Evolutionary conservation across 2,888 invertebrate genomes (phyloP).

Genomic region (Euplagia quadripunctaria): DNA sequence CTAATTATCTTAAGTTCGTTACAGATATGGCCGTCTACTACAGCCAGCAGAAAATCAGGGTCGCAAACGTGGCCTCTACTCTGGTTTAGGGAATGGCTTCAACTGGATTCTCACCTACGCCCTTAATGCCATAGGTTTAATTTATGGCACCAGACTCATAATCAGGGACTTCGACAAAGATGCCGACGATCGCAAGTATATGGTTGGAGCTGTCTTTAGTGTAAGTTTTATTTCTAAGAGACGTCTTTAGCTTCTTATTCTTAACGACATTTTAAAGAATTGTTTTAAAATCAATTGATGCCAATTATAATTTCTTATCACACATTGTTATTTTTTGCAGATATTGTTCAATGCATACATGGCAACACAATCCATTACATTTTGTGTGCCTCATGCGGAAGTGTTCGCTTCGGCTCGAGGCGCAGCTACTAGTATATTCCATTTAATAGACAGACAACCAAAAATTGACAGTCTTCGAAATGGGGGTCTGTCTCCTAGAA

Average conservation of each 20-base stretch:
- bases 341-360: slow-evolving; percentile 92
- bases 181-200: slow-evolving; percentile 87
- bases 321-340: slow-evolving; percentile 64
- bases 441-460: slow-evolving; percentile 91
- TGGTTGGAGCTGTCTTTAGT: slow-evolving; percentile 90
- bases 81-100: slow-evolving; percentile 90
- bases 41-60: slow-evolving; percentile 89
- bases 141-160: slow-evolving; percentile 92
- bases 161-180: slow-evolving; percentile 87
- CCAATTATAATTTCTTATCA: not conserved
- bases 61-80: slow-evolving; percentile 89
- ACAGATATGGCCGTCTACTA: slow-evolving; percentile 86
- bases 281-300: too few species aligned
- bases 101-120: slow-evolving; percentile 93
- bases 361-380: slow-evolving; percentile 92
- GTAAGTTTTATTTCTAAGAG: slow-evolving; percentile 76
- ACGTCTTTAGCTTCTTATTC: not conserved
- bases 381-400: slow-evolving; percentile 92
- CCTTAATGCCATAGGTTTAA: slow-evolving; percentile 91
- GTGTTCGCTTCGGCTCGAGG: slow-evolving; percentile 91
- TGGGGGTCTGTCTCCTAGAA: slow-evolving; percentile 86
- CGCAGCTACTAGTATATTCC: slow-evolving; percentile 91
- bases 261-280: not conserved
- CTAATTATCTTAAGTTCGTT: not conserved
- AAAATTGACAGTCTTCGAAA: slow-evolving; percentile 90